Evolutionary conservation across 2,797 vertebrate genomes (phyloP).

Genomic region (Sebastes iracundus): DNA sequence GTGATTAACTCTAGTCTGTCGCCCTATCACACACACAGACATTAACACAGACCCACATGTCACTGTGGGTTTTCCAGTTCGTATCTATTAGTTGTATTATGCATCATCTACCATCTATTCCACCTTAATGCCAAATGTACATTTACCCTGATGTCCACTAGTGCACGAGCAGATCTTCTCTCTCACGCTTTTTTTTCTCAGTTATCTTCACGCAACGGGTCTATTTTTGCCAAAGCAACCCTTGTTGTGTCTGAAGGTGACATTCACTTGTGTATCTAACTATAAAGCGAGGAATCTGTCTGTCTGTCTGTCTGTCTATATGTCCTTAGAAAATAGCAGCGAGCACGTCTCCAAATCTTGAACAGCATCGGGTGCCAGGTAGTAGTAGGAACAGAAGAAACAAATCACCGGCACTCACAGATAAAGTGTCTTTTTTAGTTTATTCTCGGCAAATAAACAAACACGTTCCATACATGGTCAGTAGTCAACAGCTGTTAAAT

Average conservation of each 20-base stretch:
- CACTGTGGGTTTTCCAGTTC: conserved; percentile 2
- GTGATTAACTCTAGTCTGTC: conserved; percentile 8
- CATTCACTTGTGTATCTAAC: neutral
- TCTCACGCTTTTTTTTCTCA: neutral
- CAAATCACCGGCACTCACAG: no score
- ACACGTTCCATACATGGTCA: no score
- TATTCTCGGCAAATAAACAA: no score
- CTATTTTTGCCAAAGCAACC: neutral
- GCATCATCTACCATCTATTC: neutral
- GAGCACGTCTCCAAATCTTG: no score
- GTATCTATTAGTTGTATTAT: neutral
- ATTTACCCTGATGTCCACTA: neutral
- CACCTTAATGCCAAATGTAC: neutral
- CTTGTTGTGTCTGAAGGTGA: no score
- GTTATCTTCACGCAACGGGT: neutral
- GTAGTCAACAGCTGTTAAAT: no score
- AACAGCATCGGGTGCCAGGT: no score
- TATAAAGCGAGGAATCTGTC: no score
- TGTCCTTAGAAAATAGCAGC: no score
- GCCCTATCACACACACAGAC: neutral
- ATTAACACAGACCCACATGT: neutral
- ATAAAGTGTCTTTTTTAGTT: no score
- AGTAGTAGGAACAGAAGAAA: no score
- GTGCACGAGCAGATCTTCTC: neutral
- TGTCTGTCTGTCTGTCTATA: no score